These are phyloP conservation scores for Aegithalos caudatus DNA, from an alignment of 2,113 vertebrate species.

Conservation along the genomic window DNA sequence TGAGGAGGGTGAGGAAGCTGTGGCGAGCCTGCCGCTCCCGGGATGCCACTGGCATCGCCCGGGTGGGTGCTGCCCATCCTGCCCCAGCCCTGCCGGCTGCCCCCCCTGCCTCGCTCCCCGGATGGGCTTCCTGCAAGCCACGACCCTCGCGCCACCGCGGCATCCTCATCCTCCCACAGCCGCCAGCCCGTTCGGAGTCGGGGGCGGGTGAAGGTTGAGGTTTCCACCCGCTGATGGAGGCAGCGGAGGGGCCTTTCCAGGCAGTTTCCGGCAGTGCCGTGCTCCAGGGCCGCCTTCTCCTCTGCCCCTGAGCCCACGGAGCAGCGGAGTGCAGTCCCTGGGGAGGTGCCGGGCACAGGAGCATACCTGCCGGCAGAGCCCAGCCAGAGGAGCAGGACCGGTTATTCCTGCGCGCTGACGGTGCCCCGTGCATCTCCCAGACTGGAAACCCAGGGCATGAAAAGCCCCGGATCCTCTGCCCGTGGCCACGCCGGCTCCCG, in stretches of 20 bases:
- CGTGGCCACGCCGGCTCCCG: background rate
- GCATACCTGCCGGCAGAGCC: background rate
- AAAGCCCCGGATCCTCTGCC: background rate
- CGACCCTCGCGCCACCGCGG: rapidly evolving
- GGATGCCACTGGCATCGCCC: rapidly evolving
- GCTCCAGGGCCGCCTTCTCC: background rate
- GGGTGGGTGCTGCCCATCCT: background rate
- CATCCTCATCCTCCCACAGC: background rate
- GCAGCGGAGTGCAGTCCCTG: background rate
- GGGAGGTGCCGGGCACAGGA: background rate
- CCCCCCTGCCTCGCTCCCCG: background rate
- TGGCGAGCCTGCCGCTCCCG: background rate
- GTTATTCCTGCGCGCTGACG: background rate
- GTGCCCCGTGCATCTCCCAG: background rate
- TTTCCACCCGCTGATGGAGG: background rate
- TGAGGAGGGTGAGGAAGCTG: background rate
- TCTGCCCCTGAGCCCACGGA: rapidly evolving
- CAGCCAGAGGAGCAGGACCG: rapidly evolving
- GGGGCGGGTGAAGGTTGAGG: background rate
- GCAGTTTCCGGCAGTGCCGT: rapidly evolving
- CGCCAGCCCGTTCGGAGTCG: rapidly evolving
- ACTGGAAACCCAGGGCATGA: background rate
- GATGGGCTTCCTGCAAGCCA: background rate
- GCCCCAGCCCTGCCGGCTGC: rapidly evolving
- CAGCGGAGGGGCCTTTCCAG: background rate